These are phyloP conservation scores for Cyrtorhinus lividipennis DNA, from an alignment of 1,140 invertebrate species.

Conservation along the genomic window DNA sequence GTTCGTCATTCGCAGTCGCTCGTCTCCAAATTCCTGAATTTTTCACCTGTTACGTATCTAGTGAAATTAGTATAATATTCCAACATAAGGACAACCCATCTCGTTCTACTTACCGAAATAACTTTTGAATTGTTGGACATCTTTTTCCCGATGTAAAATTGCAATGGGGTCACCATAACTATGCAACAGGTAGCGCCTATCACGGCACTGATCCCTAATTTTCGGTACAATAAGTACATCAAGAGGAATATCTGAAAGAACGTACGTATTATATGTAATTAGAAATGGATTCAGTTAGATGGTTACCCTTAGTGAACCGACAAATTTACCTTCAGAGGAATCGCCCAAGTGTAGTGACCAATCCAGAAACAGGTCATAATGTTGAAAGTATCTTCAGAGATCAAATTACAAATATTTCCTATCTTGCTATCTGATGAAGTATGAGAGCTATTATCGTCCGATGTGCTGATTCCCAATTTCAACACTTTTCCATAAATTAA, in stretches of 20 bases:
- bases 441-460: constrained; percentile 28
- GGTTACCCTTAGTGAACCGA: too few species aligned
- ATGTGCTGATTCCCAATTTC: constrained; percentile 29
- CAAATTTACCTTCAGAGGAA: constrained; percentile 73
- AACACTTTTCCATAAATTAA: constrained; percentile 45
- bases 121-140: constrained; percentile 53
- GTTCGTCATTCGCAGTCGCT: constrained; percentile 55
- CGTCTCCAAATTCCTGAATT: constrained; percentile 54
- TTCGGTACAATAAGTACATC: constrained; percentile 55
- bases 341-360: constrained; percentile 71
- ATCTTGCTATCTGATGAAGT: constrained; percentile 35
- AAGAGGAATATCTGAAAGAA: constrained; percentile 54
- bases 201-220: constrained; percentile 62
- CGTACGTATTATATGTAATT: too few species aligned
- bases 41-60: too few species aligned
- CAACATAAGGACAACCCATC: background rate
- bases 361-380: constrained; percentile 73
- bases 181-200: constrained; percentile 56
- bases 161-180: constrained; percentile 50
- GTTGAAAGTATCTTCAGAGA: constrained; percentile 67
- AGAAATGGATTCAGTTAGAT: too few species aligned
- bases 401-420: constrained; percentile 61
- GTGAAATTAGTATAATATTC: constrained; percentile 2
- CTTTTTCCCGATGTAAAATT: constrained; percentile 52
- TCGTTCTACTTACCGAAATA: constrained; percentile 41